These are phyloP conservation scores for Physeter macrocephalus DNA, from an alignment of 2,113 vertebrate genomes.

Conservation along the genomic window DNA sequence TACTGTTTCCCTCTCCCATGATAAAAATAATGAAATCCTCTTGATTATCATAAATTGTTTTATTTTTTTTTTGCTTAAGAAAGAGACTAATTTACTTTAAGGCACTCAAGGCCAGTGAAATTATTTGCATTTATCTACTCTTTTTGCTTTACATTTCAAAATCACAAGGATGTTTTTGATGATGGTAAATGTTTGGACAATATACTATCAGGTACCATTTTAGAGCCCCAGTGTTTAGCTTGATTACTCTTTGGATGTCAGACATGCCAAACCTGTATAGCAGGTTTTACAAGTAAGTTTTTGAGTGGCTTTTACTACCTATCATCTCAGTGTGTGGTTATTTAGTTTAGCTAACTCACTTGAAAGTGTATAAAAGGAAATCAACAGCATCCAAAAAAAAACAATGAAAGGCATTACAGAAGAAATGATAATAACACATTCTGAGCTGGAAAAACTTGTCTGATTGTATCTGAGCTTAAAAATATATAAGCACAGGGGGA, in stretches of 20 bases:
- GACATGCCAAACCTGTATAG: background rate
- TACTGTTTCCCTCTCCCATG: background rate
- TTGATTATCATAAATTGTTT: slow-evolving; percentile 20
- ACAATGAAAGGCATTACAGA: background rate
- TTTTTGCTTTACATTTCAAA: slow-evolving; percentile 33
- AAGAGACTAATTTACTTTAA: slow-evolving; percentile 47
- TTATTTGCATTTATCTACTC: background rate
- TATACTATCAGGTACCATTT: background rate
- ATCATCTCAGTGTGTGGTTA: slow-evolving; percentile 46
- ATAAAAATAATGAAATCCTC: background rate
- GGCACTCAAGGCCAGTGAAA: background rate
- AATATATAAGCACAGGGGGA: background rate
- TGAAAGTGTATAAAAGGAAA: slow-evolving; percentile 42
- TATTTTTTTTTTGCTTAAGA: background rate
- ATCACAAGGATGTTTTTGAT: slow-evolving; percentile 12
- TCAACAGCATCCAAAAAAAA: background rate
- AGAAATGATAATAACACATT: slow-evolving; percentile 7
- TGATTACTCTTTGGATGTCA: slow-evolving; percentile 58
- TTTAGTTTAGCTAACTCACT: slow-evolving; percentile 4
- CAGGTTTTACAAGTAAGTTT: slow-evolving; percentile 35
- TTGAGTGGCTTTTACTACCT: background rate
- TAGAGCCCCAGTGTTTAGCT: background rate
- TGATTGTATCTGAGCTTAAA: slow-evolving; percentile 12
- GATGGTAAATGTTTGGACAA: slow-evolving; percentile 56
- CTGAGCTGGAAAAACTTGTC: slow-evolving; percentile 10